Evolutionary conservation across 2,113 vertebrate genomes (phyloP).

Genomic region (Prionailurus viverrinus): DNA sequence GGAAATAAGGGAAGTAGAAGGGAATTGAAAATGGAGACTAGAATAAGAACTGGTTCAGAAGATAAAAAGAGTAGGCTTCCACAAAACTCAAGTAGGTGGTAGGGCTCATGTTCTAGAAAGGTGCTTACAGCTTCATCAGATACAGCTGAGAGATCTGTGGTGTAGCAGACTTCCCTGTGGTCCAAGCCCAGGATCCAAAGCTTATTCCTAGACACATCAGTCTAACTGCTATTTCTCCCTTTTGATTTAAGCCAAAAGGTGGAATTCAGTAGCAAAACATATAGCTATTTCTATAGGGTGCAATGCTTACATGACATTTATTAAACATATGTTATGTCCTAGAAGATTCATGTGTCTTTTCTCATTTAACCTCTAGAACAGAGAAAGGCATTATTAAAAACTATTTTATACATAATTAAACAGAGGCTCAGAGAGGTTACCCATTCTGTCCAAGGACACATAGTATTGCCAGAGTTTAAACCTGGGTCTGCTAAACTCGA

Average conservation of each 20-base stretch:
- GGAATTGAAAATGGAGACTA: neutral
- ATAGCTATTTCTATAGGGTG: neutral
- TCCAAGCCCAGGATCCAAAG: neutral
- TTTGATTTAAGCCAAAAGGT: slow-evolving; percentile 25
- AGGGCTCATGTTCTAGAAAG: neutral
- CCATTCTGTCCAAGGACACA: neutral
- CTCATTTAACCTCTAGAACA: slow-evolving; percentile 36
- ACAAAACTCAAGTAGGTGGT: neutral
- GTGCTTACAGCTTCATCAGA: neutral
- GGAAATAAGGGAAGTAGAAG: slow-evolving; percentile 21
- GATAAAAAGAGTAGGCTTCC: neutral
- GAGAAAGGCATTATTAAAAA: slow-evolving; percentile 23
- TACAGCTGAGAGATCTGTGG: neutral
- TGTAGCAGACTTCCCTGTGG: neutral
- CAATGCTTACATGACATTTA: neutral
- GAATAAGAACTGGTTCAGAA: neutral
- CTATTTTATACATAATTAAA: neutral
- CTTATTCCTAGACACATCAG: neutral
- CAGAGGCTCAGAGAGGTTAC: neutral
- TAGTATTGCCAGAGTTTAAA: neutral
- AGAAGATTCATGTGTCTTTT: neutral
- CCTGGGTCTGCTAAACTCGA: neutral
- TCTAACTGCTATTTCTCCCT: neutral
- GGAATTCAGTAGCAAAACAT: slow-evolving; percentile 11
- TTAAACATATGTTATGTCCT: neutral